Percentiles rank a stretch among this genome's conserved stretches.
Conservation (phyloP, 2,888 invertebrate species). For the Cataglyphis altisquamis region DNA sequence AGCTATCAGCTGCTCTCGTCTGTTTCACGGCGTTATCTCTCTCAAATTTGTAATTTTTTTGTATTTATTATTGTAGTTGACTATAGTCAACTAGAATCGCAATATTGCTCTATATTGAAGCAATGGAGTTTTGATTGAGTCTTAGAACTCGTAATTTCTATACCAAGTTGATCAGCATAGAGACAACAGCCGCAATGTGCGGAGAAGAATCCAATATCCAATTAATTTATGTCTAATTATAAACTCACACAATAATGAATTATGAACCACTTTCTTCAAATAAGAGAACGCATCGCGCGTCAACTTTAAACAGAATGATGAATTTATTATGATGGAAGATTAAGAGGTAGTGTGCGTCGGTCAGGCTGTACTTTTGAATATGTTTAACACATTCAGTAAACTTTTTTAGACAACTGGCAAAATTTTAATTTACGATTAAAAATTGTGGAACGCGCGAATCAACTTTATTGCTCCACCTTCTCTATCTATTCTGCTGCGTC, state of each 20-base stretch:
- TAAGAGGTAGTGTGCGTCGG: background rate
- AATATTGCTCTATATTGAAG: slow-evolving; percentile 3
- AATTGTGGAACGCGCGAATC: slow-evolving; percentile 30
- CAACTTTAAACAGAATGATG: slow-evolving; percentile 18
- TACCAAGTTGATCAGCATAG: background rate
- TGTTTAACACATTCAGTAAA: slow-evolving; percentile 18
- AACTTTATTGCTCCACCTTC: slow-evolving; percentile 36
- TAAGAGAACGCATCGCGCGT: background rate
- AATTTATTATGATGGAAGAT: slow-evolving; percentile 26
- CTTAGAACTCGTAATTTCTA: slow-evolving; percentile 1
- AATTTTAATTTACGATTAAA: slow-evolving; percentile 54
- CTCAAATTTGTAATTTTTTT: slow-evolving; percentile 20
- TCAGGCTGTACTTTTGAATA: slow-evolving; percentile 15
- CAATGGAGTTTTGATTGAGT: background rate
- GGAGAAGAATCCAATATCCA: slow-evolving; percentile 53
- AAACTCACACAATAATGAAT: slow-evolving; percentile 30
- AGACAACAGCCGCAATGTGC: slow-evolving; percentile 15
- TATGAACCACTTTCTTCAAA: slow-evolving; percentile 43
- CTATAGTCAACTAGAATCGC: background rate
- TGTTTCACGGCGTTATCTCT: background rate
- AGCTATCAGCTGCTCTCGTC: slow-evolving; percentile 13
- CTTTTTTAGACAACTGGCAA: slow-evolving; percentile 8
- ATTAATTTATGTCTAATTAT: slow-evolving; percentile 59
- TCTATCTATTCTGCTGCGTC: slow-evolving; percentile 34
- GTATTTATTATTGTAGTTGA: slow-evolving; percentile 6